Evolutionary conservation across 2,113 vertebrate species (phyloP), one percentile per base, ranked within the genome.

Genomic region (Callithrix jacchus): DNA sequence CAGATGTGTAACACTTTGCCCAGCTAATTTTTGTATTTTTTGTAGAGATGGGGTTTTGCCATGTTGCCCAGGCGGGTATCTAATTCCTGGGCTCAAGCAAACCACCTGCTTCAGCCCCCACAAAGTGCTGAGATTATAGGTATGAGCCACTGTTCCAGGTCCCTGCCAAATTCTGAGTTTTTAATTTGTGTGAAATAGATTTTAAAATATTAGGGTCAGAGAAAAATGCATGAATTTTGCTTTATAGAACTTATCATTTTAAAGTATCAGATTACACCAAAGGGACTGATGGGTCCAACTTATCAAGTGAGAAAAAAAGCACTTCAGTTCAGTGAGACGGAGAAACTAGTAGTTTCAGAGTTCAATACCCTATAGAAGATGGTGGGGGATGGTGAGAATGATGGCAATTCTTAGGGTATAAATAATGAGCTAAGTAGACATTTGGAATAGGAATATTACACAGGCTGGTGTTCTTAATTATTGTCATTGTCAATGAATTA

Each of bases 281-380:
- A 68, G 37, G 54, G n/a, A 95, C 14, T 73, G 5, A 95, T 56
- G 47, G 32, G 32, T 88, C 49, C 68, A 76, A 88, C 17, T 92
- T 88, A 58, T 21, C 12, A 40, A 37, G 77, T 92, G 3, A 68
- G 37, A 49, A 92, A 95, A 92, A 95, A 95, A 40, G n/a, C 18
- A 86, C 4, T 32, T 89, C 49, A 84, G 79, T 77, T 73, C 66
- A 76, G 11, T 73, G 45, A 74, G 23, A 74, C 13, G 27, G n/a
- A 56, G 54, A 76, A 82, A 92, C 47, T 16, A 81, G 30, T 4
- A 76, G 40, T 40, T 47, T 80, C 61, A 80, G 61, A 35, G 23
- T 45, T 13, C 45, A 87, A 66, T 27, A 82, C 32, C 25, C 56
- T 66, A 13, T 18, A 82, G 84, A 56, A 16, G 76, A 87, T 42